Evolutionary conservation across 2,113 vertebrate species (phyloP).

Genomic region (Psilopsiagon aymara): DNA sequence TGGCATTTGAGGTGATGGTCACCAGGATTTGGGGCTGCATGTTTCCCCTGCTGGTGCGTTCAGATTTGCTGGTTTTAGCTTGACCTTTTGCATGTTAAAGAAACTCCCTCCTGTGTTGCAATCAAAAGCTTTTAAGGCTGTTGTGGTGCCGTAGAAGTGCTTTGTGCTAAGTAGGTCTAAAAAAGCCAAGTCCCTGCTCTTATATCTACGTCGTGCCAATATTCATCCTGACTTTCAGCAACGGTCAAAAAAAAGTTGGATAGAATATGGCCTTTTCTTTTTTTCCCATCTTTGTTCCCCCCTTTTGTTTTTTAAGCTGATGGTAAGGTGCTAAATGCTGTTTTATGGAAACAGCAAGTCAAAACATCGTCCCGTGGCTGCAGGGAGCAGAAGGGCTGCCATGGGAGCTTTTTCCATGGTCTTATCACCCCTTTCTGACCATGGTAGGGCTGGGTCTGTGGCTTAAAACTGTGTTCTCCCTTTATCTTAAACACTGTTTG

Average conservation of each 20-base stretch:
- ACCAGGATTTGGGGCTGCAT: background rate
- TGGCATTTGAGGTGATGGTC: background rate
- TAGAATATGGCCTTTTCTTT: background rate
- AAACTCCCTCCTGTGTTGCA: background rate
- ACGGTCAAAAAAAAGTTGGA: background rate
- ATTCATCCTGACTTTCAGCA: background rate
- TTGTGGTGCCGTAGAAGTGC: background rate
- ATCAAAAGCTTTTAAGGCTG: background rate
- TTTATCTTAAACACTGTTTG: background rate
- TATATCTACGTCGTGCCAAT: background rate
- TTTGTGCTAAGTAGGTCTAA: background rate
- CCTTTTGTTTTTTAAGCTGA: background rate
- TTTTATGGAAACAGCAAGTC: background rate
- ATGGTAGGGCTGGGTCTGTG: background rate
- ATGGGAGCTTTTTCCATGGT: background rate
- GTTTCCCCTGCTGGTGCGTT: background rate
- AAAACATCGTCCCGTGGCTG: background rate
- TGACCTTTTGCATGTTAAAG: conserved; percentile 4
- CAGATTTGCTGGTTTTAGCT: background rate
- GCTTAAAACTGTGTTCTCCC: background rate
- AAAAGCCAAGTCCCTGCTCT: background rate
- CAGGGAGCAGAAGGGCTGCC: background rate
- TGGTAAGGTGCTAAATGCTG: background rate
- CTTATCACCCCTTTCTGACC: background rate
- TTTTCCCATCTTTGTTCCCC: background rate